A percentile compares a stretch with the other conserved stretches of the same genome.
phyloP scores from a whole-genome alignment of 2,888 invertebrate species.

The Drosophila lutescens region DNA sequence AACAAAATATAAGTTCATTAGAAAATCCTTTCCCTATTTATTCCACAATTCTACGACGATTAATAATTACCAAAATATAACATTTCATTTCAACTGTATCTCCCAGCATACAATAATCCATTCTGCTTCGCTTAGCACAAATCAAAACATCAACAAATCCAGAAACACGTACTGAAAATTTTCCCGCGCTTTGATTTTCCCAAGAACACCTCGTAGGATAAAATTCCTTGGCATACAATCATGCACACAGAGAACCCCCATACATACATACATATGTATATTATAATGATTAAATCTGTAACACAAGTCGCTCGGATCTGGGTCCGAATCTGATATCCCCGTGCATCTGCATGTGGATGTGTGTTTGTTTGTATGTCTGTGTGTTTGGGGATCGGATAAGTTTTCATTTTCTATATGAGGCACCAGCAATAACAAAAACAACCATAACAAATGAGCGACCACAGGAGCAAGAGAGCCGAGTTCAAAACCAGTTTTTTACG shows the following conservation, averaged over 20 bases:
- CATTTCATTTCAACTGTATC: background rate
- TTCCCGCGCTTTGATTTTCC: conserved; percentile 33
- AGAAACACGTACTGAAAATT: conserved; percentile 3
- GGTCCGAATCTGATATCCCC: conserved; percentile 29
- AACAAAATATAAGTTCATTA: too few species aligned
- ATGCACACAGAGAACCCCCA: background rate
- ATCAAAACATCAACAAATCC: conserved; percentile 26
- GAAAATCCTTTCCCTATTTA: background rate
- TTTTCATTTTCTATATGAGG: conserved; percentile 66
- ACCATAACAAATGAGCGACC: conserved; percentile 34
- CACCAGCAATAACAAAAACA: conserved; percentile 28
- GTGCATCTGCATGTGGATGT: conserved; percentile 8
- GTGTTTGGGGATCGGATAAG: conserved; percentile 45
- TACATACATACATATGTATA: background rate
- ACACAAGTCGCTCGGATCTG: conserved; percentile 19
- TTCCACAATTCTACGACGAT: background rate
- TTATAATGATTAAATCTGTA: conserved; percentile 33
- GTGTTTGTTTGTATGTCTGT: background rate
- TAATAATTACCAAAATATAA: background rate
- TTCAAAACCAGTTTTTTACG: conserved; percentile 64
- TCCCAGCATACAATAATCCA: background rate
- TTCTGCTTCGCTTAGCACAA: conserved; percentile 11
- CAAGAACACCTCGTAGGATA: background rate
- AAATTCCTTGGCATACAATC: conserved; percentile 11
- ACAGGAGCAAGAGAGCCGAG: conserved; percentile 49